Evolutionary conservation across 2,888 invertebrate genomes (phyloP), one percentile per base, ranked within the genome.

Genomic region (Mimumesa dahlbomi): DNA sequence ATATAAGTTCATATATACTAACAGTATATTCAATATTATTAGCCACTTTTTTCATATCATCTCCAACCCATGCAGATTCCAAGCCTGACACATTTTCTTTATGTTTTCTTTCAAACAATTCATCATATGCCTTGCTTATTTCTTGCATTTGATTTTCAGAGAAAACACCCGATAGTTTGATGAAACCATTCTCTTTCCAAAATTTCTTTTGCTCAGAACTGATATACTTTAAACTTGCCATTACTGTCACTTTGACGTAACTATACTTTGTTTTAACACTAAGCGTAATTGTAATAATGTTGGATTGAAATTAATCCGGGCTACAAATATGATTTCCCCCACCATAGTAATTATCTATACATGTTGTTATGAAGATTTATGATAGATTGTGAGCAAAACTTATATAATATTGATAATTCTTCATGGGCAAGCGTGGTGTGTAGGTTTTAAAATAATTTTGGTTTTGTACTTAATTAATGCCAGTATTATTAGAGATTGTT

Each of bases 1-100:
- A 36, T 36, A 21, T 19, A 2, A 19, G 16, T 13, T 36, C 11
- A 40, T 5, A 5, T 6, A 11, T 19, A 52, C 83, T 84, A 61
- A 88, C 88, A 11, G 88, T 84, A 58, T 87, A 87, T 54, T 87
- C 79, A 6, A 82, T 77, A 46, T 82, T 66, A 36, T 82, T 80
- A 2, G 88, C 84, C 40, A 79, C 82, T 73, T 88, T 86, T 49
- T 85, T 88, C 90, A 90, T 89, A 5, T 91, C 90, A n/a, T 90
- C 89, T 5, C 92, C 92, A 0, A 87, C 86, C 92, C 92, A 92
- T 0, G 91, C 90, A 36, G 92, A 90, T 79, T 93, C 92, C 81
- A 91, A 88, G 66, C 91, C 91, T 3, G 49, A 25, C 9, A 88
- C 77, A 67, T 90, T 87, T 68, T 85, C 83, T 0, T 72, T 50